Base-by-base conservation (phyloP, 35 echinoderm and acorn worm species). In the Patiria miniata region DNA sequence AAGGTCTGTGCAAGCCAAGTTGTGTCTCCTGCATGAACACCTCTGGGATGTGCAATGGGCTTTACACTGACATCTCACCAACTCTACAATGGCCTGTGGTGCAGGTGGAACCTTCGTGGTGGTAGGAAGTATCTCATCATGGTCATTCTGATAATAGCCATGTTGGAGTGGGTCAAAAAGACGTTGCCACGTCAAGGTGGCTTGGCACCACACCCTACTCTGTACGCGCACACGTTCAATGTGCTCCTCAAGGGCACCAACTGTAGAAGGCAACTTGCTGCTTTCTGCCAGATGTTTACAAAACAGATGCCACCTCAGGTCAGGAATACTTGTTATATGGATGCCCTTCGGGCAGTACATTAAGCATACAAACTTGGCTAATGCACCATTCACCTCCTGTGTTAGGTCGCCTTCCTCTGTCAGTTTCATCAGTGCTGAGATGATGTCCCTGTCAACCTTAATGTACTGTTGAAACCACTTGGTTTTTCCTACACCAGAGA, bases 1-100 rank as follows among this genome's bases (percentile, higher is more conserved):
- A 38, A 78, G 73, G 73, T 78, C 73, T 16, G 26, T 78, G 28
- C 73, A 78, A 7, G 73, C 28, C 37, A 78, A 38, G 37, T 78
- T 28, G 12, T 38, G 15, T 38, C 18, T 22, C 28, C 73, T 78
- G 73, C 73, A 78, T 22, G 28, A 29, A 78, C 73, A 78, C 28
- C 73, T 78, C 15, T 38, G 18, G 26, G 73, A 33, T 18, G 73
- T 22, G 37, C 73, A 78, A 28, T 78, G 18, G 18, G 1, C 33
- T 78, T 78, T 78, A 14, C 73, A 78, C 16, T 38, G 37, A 18
- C 73, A 78, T 29, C 28, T 33, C 17, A 78, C 28, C 73, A 78
- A 22, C 37, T 78, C 73, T 15, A 78, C 28, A 16, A 78, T 78
- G 28, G 73, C 2, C 15, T 14, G 14, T 18, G 73, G 73, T 78